phyloP scores from a whole-genome alignment of 2,888 invertebrate species.

The Chromoteleia sp. region DNA sequence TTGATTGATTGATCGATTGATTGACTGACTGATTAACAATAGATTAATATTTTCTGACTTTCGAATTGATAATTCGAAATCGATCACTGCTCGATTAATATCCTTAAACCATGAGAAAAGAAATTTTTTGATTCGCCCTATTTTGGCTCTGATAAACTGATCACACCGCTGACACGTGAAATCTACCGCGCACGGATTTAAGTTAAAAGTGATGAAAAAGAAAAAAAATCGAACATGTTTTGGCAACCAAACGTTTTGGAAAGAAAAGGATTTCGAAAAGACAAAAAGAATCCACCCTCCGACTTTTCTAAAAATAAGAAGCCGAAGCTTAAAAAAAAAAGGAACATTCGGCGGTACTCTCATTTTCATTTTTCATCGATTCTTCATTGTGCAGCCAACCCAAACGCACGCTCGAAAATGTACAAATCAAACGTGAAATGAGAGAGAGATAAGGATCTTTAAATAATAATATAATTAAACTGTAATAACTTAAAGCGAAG shows the following conservation, averaged over 20 bases:
- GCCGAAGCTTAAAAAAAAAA: constrained; percentile 33
- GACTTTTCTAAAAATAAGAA: constrained; percentile 50
- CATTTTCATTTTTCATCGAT: constrained; percentile 72
- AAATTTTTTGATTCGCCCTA: constrained; percentile 62
- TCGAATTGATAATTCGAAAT: not conserved
- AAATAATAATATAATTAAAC: constrained; percentile 78
- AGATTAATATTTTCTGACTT: no score
- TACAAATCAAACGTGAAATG: constrained; percentile 81
- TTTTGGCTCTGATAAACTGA: constrained; percentile 70
- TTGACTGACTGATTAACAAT: no score
- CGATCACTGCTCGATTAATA: not conserved
- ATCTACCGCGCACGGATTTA: constrained; percentile 65
- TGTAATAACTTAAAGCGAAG: constrained; percentile 80
- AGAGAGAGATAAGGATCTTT: constrained; percentile 74
- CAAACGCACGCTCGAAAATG: constrained; percentile 82
- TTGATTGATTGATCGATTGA: no score
- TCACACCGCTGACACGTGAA: constrained; percentile 67
- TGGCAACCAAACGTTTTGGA: constrained; percentile 49
- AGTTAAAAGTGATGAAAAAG: constrained; percentile 50
- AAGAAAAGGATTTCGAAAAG: constrained; percentile 35
- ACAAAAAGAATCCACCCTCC: constrained; percentile 61
- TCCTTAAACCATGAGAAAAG: constrained; percentile 12
- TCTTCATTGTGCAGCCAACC: constrained; percentile 73
- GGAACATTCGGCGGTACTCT: constrained; percentile 64
- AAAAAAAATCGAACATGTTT: constrained; percentile 63